Evolutionary conservation across 2,888 invertebrate genomes (phyloP).

Genomic region (Eilema depressum): DNA sequence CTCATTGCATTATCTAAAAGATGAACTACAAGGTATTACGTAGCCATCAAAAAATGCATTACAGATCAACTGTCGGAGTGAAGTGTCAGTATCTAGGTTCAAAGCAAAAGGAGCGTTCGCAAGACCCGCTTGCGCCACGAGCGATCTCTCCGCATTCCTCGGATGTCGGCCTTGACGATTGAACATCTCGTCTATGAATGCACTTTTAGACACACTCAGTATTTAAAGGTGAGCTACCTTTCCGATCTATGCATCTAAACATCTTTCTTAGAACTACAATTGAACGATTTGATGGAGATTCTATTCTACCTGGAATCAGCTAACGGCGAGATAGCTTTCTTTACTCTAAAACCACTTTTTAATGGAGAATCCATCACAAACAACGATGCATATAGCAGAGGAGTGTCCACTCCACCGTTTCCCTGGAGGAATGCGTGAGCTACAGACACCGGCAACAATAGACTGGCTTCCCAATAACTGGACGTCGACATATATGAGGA

Average conservation of each 20-base stretch:
- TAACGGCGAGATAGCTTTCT: too few relatives aligned
- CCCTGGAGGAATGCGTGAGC: too few relatives aligned
- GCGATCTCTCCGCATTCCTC: conserved; percentile 54
- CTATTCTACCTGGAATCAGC: neutral
- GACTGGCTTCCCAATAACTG: too few relatives aligned
- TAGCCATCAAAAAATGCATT: conserved; percentile 11
- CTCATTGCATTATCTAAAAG: neutral
- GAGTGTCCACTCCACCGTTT: too few relatives aligned
- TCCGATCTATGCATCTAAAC: neutral
- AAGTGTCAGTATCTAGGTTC: conserved; percentile 28
- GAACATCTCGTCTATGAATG: conserved; percentile 44
- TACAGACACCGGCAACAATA: too few relatives aligned
- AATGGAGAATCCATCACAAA: too few relatives aligned
- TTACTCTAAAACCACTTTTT: too few relatives aligned
- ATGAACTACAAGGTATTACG: neutral
- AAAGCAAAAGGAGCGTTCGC: conserved; percentile 46
- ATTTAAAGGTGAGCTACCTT: conserved; percentile 45
- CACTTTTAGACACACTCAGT: conserved; percentile 41
- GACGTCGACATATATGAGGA: too few relatives aligned
- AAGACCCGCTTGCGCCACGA: conserved; percentile 48
- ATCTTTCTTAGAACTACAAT: neutral
- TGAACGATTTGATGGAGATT: neutral
- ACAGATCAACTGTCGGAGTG: neutral
- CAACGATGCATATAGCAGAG: too few relatives aligned
- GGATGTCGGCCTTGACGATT: conserved; percentile 51